phyloP scores from a whole-genome alignment of 2,888 invertebrate genomes.

The Orchesellides sinensis region DNA sequence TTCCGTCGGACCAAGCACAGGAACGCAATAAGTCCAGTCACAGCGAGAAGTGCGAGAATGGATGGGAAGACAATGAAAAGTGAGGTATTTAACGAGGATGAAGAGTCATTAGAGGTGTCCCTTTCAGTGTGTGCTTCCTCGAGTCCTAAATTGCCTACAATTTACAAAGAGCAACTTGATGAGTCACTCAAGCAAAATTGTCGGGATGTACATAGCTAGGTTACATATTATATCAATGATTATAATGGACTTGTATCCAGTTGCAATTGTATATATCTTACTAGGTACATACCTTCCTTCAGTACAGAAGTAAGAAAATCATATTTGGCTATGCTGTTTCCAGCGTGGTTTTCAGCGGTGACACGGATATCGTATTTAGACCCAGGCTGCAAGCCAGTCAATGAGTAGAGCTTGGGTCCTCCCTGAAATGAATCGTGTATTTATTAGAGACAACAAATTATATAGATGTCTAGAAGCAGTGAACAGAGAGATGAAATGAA shows the following conservation, averaged over 20 bases:
- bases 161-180: constrained; percentile 28
- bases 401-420: constrained; percentile 84
- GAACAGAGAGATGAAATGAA: too few species aligned
- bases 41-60: constrained; percentile 81
- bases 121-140: constrained; percentile 63
- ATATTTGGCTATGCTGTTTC: constrained; percentile 88
- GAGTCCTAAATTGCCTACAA: constrained; percentile 61
- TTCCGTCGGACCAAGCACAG: constrained; percentile 85
- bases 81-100: constrained; percentile 69
- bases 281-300: constrained; percentile 49
- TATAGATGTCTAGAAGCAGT: too few species aligned
- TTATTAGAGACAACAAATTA: background rate
- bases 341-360: constrained; percentile 91
- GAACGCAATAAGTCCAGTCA: constrained; percentile 83
- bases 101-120: constrained; percentile 61
- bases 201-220: background rate
- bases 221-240: background rate
- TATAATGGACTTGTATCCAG: background rate
- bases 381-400: constrained; percentile 86
- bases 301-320: constrained; percentile 89
- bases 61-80: constrained; percentile 74
- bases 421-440: constrained; percentile 47
- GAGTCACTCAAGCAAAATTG: constrained; percentile 27
- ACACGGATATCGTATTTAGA: constrained; percentile 86
- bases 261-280: too few species aligned